Evolutionary conservation across 2,113 vertebrate genomes (phyloP).

Genomic region (Tachycineta bicolor): DNA sequence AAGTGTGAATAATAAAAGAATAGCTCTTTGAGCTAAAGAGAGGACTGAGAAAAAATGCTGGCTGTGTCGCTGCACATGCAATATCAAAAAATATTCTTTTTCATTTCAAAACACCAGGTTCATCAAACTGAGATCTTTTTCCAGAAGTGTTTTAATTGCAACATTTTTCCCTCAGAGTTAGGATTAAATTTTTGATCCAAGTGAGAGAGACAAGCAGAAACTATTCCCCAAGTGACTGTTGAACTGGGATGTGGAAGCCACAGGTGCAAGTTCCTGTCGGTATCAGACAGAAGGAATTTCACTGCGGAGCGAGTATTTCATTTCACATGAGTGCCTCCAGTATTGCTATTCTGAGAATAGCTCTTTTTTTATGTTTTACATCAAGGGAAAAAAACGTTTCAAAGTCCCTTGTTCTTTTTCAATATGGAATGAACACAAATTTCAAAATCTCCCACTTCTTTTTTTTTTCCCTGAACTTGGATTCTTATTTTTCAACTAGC

Average conservation of each 20-base stretch:
- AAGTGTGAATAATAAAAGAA: not conserved
- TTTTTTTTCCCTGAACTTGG: not conserved
- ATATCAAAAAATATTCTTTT: not conserved
- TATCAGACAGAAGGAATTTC: conserved; percentile 42
- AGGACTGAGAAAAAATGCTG: not conserved
- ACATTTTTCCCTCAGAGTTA: not conserved
- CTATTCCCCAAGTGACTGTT: not conserved
- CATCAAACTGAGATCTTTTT: not conserved
- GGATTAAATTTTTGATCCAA: not conserved
- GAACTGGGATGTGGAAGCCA: conserved; percentile 11
- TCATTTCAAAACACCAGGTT: not conserved
- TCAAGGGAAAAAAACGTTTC: not conserved
- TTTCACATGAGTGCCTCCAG: conserved; percentile 41
- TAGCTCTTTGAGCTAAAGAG: not conserved
- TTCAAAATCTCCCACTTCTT: not conserved
- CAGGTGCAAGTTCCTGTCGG: conserved; percentile 36
- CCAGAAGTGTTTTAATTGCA: not conserved
- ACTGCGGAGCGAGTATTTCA: not conserved
- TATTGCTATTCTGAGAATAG: conserved; percentile 21
- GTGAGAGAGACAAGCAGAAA: not conserved
- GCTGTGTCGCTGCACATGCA: not conserved
- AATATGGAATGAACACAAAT: not conserved
- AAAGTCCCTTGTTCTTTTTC: not conserved
- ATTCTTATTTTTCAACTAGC: not conserved
- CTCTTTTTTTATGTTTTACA: not conserved